Evolutionary conservation across 2,797 vertebrate species (phyloP), one percentile per base, ranked within the genome.

Genomic region (Triplophysa yarkandensis): DNA sequence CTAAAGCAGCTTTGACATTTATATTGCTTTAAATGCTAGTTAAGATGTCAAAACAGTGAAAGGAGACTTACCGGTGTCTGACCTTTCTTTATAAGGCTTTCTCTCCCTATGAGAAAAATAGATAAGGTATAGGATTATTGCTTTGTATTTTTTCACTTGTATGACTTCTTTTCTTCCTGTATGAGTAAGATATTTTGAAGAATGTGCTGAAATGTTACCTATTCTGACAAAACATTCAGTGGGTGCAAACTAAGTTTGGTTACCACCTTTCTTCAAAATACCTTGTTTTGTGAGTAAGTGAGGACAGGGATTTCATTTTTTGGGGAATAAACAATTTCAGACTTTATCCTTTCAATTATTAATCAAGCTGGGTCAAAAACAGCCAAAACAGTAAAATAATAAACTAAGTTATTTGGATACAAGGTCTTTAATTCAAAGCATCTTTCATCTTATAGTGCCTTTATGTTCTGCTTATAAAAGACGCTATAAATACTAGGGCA

Each of bases 21-120:
- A 58, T 34, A 27, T n/a, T 17, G 21, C 11, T 39, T 72, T 28
- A 4, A 14, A 52, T 0, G 9, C n/a, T 55, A 43, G n/a, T 55
- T 32, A n/a, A 8, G 14, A 64, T 73, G 14, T 17, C 17, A 41
- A 63, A 73, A 65, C 11, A 41, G 46, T 64, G 21, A 44, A 48
- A n/a, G 23, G 21, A 43, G 27, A 8, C 80, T 71, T 84, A 86
- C 85, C 88, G 71, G 71, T 76, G 27, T 80, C 25, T 36, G 81
- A 13, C 50, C 77, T 77, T 52, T 81, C 76, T 81, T 79, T 83
- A 54, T 82, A 68, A 3, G 74, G 73, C 52, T 82, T 81, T 11
- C 80, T 74, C 64, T 83, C 60, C 30, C 52, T 57, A 4, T 61
- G 25, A 6, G 65, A 71, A 23, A 74, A 17, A 64, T 14, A 62